Conservation (phyloP, 2,888 invertebrate genomes). For the Cheilosia impressa region DNA sequence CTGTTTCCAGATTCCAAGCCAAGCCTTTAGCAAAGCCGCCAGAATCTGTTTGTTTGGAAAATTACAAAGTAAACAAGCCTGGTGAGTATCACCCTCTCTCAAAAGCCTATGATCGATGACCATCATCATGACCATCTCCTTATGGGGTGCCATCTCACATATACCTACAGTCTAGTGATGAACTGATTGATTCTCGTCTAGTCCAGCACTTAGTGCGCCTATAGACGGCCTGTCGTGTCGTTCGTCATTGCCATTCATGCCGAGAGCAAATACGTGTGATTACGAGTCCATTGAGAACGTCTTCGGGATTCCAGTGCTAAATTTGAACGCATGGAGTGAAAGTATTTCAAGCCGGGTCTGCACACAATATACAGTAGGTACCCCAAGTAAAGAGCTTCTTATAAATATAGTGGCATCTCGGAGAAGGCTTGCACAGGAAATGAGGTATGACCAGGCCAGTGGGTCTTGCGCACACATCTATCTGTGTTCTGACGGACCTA, state of each 20-base stretch:
- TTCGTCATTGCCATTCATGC: slow-evolving; percentile 14
- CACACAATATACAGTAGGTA: neutral
- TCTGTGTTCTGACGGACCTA: slow-evolving; percentile 6
- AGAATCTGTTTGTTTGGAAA: too few species aligned
- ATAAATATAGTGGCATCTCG: slow-evolving; percentile 8
- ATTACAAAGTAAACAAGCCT: too few species aligned
- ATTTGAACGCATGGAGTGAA: slow-evolving; percentile 51
- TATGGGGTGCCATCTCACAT: too few species aligned
- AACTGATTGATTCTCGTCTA: too few species aligned
- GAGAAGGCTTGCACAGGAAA: slow-evolving; percentile 51
- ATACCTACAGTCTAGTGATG: too few species aligned
- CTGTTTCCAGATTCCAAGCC: too few species aligned
- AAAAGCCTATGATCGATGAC: too few species aligned
- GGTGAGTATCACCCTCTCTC: too few species aligned
- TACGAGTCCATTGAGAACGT: slow-evolving; percentile 39
- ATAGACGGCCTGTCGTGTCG: neutral
- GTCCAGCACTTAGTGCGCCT: neutral
- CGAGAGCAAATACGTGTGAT: neutral
- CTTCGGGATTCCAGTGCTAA: slow-evolving; percentile 20
- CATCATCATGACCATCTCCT: too few species aligned
- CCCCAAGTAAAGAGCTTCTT: slow-evolving; percentile 35
- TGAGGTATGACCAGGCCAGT: slow-evolving; percentile 73
- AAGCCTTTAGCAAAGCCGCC: too few species aligned
- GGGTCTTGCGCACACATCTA: slow-evolving; percentile 53
- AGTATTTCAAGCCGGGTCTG: slow-evolving; percentile 30